Base-by-base conservation (phyloP, 2,797 vertebrate genomes). In the Linurgus olivaceus region DNA sequence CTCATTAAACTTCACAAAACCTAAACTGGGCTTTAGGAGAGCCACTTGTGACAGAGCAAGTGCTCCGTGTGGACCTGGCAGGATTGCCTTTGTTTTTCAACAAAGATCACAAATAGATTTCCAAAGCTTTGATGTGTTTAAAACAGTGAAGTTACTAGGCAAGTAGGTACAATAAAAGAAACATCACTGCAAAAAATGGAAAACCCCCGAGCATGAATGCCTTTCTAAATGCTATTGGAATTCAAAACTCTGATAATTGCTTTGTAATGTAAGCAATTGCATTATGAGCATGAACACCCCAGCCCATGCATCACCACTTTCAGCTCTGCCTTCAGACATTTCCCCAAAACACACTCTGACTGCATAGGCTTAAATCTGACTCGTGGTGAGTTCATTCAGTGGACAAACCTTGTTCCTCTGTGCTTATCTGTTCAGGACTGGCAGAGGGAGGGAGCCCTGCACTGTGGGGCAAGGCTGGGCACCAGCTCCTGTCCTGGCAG, bases 231-330 rank as follows among this genome's bases (percentile, higher is more conserved):
- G 25, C 51, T 86, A 50, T 9, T 88, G 89, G 88, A 95, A 93
- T 94, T 93, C 96, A 80, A 95, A 92, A 78, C 57, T 31, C n/a
- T 50, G 55, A 72, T 96, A 97, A 96, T 93, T 94, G 89, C 77
- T 87, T 82, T 80, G 51, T 91, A 92, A 89, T 62, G 87, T 96
- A 95, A 96, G 87, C 87, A 94, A 63, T 44, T 94, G 94, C 90
- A 65, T 86, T 37, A 45, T 1, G 31, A 96, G 74, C 28, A 4
- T 70, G 96, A 96, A 38, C 28, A 15, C 31, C 3, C 7, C 44
- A 77, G 86, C 66, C 70, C 5, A 8, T 31, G 59, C 73, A 61
- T 59, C 80, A 48, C 72, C 9, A 50, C 55, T 76, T 71, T 13
- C 74, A 47, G 75, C 70, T 63, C 76, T 14, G 50, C 67, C 78